Percentiles rank a stretch among this genome's conserved stretches.
Conservation (phyloP, 2,888 invertebrate species). For the Trichopoda pennipes region DNA sequence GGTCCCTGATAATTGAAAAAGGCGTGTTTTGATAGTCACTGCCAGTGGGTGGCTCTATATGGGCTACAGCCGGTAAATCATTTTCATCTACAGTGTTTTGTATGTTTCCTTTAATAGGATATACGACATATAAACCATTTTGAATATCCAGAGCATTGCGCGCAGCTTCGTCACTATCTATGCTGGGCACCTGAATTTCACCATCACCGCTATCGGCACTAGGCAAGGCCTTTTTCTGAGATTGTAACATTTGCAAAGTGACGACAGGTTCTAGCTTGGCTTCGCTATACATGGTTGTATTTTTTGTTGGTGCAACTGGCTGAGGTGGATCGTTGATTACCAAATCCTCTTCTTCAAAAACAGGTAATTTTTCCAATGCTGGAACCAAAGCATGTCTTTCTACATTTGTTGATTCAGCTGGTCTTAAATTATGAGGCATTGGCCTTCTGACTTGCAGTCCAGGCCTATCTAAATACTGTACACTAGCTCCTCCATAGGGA, state of each 20-base stretch:
- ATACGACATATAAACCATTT: constrained; percentile 74
- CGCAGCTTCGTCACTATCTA: constrained; percentile 70
- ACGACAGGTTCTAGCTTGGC: constrained; percentile 83
- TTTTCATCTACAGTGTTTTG: constrained; percentile 69
- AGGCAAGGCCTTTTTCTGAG: constrained; percentile 80
- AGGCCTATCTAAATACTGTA: constrained; percentile 72
- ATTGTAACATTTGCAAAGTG: constrained; percentile 87
- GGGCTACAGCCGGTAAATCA: constrained; percentile 69
- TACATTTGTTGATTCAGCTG: constrained; percentile 73
- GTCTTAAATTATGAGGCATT: constrained; percentile 68
- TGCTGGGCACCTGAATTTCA: constrained; percentile 74
- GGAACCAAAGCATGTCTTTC: constrained; percentile 57
- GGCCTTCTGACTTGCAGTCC: constrained; percentile 74
- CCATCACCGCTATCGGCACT: constrained; percentile 77
- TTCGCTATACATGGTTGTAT: constrained; percentile 72
- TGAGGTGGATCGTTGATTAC: constrained; percentile 81
- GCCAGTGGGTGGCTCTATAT: constrained; percentile 72
- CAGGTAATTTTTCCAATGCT: constrained; percentile 72
- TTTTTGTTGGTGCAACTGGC: constrained; percentile 76
- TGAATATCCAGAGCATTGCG: constrained; percentile 58
- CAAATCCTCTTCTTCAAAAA: constrained; percentile 81
- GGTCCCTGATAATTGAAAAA: constrained; percentile 80
- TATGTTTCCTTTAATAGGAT: constrained; percentile 71
- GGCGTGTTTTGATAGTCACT: constrained; percentile 81
- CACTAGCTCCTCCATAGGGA: constrained; percentile 69